phyloP scores from a whole-genome alignment of 2,113 vertebrate species.

The Silurus glanis region DNA sequence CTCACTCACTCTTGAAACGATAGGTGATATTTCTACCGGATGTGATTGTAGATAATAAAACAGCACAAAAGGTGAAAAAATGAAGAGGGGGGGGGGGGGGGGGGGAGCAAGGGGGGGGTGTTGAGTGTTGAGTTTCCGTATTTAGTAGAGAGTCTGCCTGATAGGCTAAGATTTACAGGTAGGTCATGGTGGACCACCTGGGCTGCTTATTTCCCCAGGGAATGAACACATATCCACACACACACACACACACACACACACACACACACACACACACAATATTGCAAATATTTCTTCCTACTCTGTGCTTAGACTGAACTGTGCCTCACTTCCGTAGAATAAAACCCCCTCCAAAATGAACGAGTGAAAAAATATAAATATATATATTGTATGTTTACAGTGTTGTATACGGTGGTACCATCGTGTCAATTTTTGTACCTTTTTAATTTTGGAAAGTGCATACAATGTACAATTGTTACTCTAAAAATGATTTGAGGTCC shows the following conservation, averaged over 20 bases:
- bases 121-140: slow-evolving; percentile 69
- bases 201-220: slow-evolving; percentile 42
- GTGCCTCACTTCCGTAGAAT: neutral
- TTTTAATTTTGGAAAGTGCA: neutral
- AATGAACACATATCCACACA: slow-evolving; percentile 8
- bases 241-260: slow-evolving; percentile 32
- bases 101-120: slow-evolving; percentile 38
- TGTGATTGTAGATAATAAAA: neutral
- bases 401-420: neutral
- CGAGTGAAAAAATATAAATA: too few relatives aligned
- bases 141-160: slow-evolving; percentile 38
- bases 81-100: neutral
- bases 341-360: neutral
- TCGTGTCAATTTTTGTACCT: neutral
- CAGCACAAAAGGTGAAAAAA: slow-evolving; percentile 60
- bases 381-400: neutral
- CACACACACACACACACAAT: slow-evolving; percentile 29
- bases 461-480: neutral
- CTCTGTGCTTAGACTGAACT: neutral
- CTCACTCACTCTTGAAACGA: neutral
- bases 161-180: slow-evolving; percentile 55
- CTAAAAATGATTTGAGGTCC: neutral
- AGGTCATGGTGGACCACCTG: slow-evolving; percentile 70
- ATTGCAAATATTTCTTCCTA: neutral
- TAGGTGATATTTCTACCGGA: neutral